Evolutionary conservation across 2,888 invertebrate genomes (phyloP), one percentile per base, ranked within the genome.

Genomic region (Rotaria socialis): DNA sequence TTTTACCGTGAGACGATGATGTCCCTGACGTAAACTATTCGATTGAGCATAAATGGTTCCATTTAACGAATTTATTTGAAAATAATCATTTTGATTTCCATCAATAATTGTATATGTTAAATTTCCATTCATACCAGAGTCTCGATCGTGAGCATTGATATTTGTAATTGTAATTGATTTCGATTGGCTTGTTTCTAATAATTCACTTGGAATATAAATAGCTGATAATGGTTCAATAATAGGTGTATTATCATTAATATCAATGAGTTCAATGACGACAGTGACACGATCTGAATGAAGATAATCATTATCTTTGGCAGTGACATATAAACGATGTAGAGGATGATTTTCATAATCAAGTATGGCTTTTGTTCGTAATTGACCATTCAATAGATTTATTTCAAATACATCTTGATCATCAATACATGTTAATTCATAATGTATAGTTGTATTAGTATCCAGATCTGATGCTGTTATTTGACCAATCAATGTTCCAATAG

Each of bases 191-290:
- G 10, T 24, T 24, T 24, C 8, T 47, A 80, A 19, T 14, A 80
- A 47, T 47, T 47, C 47, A 47, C 80, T 80, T 80, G 80, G 47
- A 47, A 80, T 80, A 80, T 80, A 80, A 47, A 80, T 19, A 11
- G 47, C 47, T 47, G 80, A n/a, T 80, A 47, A n/a, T 24, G n/a
- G 24, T 47, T 80, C 80, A 80, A 80, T 47, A 14, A 47, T 8
- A 11, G 80, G 80, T 47, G 47, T 47, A 80, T 88, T 87, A 84
- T 88, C 88, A 60, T 88, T 88, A 22, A 88, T 74, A 84, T 88
- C 88, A 24, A 86, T 55, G 10, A 88, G 85, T 50, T 85, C 56
- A 24, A 88, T 87, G 58, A 50, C 60, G 11, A 88, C 50, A 8
- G 56, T 41, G 10, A 87, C 87, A 8, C 86, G 84, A 27, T 86